Percentiles rank a stretch among this genome's conserved stretches.
phyloP scores from a whole-genome alignment of 2,797 vertebrate genomes.

The Vireo griseus region DNA sequence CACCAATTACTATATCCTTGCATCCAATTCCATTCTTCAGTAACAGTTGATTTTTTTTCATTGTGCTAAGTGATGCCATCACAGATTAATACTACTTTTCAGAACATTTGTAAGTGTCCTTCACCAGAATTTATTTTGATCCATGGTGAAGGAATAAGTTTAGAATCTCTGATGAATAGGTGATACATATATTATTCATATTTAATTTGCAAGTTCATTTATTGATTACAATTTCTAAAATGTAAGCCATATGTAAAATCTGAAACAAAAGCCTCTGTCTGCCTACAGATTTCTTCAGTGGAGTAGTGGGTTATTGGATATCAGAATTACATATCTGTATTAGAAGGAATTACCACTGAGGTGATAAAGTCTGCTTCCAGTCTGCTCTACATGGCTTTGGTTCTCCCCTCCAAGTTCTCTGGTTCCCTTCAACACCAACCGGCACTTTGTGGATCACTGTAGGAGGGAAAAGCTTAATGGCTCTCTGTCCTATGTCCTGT shows the following conservation, averaged over 20 bases:
- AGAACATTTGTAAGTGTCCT: neutral
- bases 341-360: neutral
- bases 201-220: neutral
- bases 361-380: neutral
- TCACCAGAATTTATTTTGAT: neutral
- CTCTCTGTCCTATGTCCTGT: neutral
- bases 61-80: neutral
- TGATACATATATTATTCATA: neutral
- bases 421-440: neutral
- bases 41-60: neutral
- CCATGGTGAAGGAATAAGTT: neutral
- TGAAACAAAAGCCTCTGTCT: neutral
- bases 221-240: neutral
- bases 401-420: neutral
- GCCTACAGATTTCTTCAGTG: neutral
- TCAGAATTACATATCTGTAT: neutral
- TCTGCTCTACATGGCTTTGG: neutral
- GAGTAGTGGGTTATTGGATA: neutral
- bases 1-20: neutral
- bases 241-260: neutral
- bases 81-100: neutral
- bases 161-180: neutral
- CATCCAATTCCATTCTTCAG: neutral
- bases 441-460: accelerated
- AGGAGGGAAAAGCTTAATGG: neutral